Base-by-base conservation (phyloP, 2,888 invertebrate genomes). In the Adelognathus sp. region DNA sequence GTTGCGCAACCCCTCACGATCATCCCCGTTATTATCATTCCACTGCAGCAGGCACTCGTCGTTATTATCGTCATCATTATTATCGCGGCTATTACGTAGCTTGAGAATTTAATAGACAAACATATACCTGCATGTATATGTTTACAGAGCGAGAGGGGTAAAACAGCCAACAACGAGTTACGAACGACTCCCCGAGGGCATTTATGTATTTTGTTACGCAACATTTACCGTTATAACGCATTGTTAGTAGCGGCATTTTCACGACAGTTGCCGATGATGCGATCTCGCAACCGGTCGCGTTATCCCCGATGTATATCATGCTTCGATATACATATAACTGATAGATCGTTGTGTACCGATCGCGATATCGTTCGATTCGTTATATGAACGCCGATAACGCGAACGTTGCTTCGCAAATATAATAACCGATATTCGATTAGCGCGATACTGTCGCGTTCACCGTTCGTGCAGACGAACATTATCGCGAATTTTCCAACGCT, bases 21-120 rank as follows among this genome's bases (percentile, higher is more conserved):
- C 72, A 80, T 80, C 70, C 41, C 60, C 60, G 64, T 52, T 74
- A 82, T 83, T 83, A 84, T 81, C 81, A 82, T 82, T 84, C 82
- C n/a, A n/a, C n/a, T 69, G 64, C 67, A 60, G 24, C 64, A 58
- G 33, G 81, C 79, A 81, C 81, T 72, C 56, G 16, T 54, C 31
- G 14, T 58, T 56, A 64, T 46, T 77, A 67, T 31, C 50, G 46
- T 58, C n/a, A n/a, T 67, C 1, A 39, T 54, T 58, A 50, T 71
- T 58, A 50, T 52, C 50, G 56, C 41, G 41, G 70, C 74, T 64
- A 41, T 81, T 81, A 74, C 76, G n/a, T n/a, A 56, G 79, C 50
- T 64, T 41, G 63, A n/a, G 33, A 75, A 77, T 83, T 50, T 80
- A 81, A 82, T 79, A 64, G 76, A 74, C 64, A 79, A 69, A 46